Evolutionary conservation across 2,113 vertebrate species (phyloP).

Genomic region (Narcine bancroftii): DNA sequence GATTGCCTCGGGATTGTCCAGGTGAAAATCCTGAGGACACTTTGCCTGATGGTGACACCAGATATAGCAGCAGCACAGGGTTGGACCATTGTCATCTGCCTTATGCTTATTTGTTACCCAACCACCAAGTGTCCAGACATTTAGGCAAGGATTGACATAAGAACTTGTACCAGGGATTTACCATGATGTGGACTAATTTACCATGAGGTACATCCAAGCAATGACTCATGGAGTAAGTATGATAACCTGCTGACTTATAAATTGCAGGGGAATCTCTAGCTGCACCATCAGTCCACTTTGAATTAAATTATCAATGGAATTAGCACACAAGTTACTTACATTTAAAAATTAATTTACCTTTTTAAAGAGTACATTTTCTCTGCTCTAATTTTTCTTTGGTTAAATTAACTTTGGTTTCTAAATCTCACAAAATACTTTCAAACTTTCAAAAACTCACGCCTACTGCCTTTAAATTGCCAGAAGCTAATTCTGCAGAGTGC

Average conservation of each 20-base stretch:
- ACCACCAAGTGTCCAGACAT: neutral
- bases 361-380: neutral
- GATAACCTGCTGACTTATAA: neutral
- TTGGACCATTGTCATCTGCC: neutral
- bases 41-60: neutral
- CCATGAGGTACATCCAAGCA: neutral
- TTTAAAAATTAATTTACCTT: neutral
- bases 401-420: neutral
- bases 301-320: neutral
- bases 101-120: neutral
- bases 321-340: neutral
- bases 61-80: neutral
- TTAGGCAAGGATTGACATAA: neutral
- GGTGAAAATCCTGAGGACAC: neutral
- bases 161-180: neutral
- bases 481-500: neutral
- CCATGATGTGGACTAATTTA: neutral
- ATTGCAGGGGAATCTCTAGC: neutral
- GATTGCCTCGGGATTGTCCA: neutral
- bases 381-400: neutral
- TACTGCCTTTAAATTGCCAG: neutral
- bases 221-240: too few species aligned
- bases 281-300: neutral
- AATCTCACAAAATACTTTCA: neutral
- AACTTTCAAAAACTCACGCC: neutral